Conservation (phyloP, 2,797 vertebrate species). For the Smutsia gigantea region DNA sequence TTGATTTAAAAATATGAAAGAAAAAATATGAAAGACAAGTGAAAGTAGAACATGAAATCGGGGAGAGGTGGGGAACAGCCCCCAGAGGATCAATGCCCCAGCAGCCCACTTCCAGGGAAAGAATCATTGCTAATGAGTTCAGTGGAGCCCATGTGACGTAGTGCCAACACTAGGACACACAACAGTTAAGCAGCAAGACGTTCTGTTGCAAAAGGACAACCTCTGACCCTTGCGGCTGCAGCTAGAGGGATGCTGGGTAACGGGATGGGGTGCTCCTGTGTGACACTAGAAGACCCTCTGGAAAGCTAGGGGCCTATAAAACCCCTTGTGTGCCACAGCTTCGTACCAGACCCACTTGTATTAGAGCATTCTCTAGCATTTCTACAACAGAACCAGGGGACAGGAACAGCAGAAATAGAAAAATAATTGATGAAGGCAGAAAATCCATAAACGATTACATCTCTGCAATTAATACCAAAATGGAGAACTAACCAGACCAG, state of each 20-base stretch:
- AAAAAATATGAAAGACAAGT: background rate
- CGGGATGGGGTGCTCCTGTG: background rate
- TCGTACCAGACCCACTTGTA: background rate
- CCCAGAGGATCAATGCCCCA: background rate
- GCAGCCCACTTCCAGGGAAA: background rate
- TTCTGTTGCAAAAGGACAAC: background rate
- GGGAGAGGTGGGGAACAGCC: background rate
- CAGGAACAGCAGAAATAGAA: background rate
- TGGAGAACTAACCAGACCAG: background rate
- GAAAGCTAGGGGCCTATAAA: background rate
- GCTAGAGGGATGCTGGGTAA: background rate
- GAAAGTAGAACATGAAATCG: background rate
- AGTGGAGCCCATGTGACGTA: background rate
- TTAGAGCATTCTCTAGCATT: background rate
- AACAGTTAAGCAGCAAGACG: background rate
- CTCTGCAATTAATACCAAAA: background rate
- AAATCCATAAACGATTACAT: background rate
- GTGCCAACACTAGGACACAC: background rate
- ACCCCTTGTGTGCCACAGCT: background rate
- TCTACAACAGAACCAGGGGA: background rate
- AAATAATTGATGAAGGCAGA: background rate
- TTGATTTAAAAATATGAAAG: background rate
- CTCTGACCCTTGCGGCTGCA: background rate
- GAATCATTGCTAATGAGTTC: background rate
- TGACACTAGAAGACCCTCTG: background rate